Evolutionary conservation across 2,113 vertebrate genomes (phyloP).

Genomic region (Acanthochromis polyacanthus): DNA sequence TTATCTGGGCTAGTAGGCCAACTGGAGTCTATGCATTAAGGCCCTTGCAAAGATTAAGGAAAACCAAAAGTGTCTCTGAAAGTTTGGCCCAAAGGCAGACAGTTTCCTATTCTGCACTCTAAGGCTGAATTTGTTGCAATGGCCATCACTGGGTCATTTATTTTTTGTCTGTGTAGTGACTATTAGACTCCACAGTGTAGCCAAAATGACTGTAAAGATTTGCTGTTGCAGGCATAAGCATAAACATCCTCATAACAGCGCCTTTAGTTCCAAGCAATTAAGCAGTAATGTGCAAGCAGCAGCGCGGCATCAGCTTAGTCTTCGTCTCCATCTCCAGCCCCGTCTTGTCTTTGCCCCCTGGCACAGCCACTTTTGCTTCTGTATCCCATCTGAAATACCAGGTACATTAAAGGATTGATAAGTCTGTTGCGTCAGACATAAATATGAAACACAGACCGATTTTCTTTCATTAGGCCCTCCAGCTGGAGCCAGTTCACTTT

Average conservation of each 20-base stretch:
- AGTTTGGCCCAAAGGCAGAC: slow-evolving; percentile 58
- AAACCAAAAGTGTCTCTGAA: slow-evolving; percentile 40
- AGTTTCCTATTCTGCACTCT: slow-evolving; percentile 40
- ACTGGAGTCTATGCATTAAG: slow-evolving; percentile 40
- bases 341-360: slow-evolving; percentile 57
- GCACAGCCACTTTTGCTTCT: slow-evolving; percentile 62
- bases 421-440: slow-evolving; percentile 58
- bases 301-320: slow-evolving; percentile 53
- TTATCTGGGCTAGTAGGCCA: slow-evolving; percentile 75
- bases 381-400: slow-evolving; percentile 52
- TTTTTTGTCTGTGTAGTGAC: slow-evolving; percentile 56
- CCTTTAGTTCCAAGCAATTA: slow-evolving; percentile 82
- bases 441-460: slow-evolving; percentile 70
- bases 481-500: slow-evolving; percentile 74
- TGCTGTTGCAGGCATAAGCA: slow-evolving; percentile 72
- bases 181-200: slow-evolving; percentile 52
- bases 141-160: slow-evolving; percentile 23
- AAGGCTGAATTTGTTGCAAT: slow-evolving; percentile 39
- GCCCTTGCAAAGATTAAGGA: slow-evolving; percentile 28
- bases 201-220: slow-evolving; percentile 66
- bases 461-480: slow-evolving; percentile 70
- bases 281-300: slow-evolving; percentile 74
- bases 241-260: slow-evolving; percentile 76
- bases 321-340: slow-evolving; percentile 63
- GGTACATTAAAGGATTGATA: slow-evolving; percentile 71